Evolutionary conservation across 2,888 invertebrate genomes (phyloP), one percentile per base, ranked within the genome.

Genomic region (Octonoba sinensis): DNA sequence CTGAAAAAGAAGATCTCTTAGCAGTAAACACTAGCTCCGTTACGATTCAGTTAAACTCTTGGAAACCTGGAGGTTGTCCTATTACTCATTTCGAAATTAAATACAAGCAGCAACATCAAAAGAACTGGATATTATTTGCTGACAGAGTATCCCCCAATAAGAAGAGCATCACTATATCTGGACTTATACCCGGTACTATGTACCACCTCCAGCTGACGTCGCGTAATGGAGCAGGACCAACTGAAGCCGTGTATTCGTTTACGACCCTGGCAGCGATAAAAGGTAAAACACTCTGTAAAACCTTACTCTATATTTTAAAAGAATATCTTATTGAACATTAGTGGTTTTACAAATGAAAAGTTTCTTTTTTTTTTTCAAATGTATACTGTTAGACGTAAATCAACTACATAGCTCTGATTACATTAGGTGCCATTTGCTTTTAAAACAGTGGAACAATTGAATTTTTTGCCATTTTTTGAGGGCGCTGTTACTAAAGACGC

Each of bases 21-120:
- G 94, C 95, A 88, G 95, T 96, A 0, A 96, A 96, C 36, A 94
- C 95, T n/a, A 96, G 95, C 84, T 96, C 95, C 86, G 95, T 97
- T 70, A 95, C 95, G 1, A 91, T 98, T 85, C 96, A 96, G 87
- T 92, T 98, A 86, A 94, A 93, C 87, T 93, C 96, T 83, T 98
- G 97, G 97, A 93, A 94, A 78, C 86, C 86, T n/a, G 87, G 87
- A 18, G 88, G 88, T 18, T 89, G 89, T 84, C 87, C 88, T 12
- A 87, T 89, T 84, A 85, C 84, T 13, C 86, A 86, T 49, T 88
- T 86, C 84, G 87, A 87, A 62, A 86, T 89, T 22, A 86, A 86
- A 44, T 88, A 88, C 79, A 86, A 87, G 64, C 77, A 71, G 27
- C 81, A 78, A 66, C 27, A 67, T 11, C 81, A 79, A 54, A 79